phyloP scores from a whole-genome alignment of 2,113 vertebrate species.

The Macquaria australasica region DNA sequence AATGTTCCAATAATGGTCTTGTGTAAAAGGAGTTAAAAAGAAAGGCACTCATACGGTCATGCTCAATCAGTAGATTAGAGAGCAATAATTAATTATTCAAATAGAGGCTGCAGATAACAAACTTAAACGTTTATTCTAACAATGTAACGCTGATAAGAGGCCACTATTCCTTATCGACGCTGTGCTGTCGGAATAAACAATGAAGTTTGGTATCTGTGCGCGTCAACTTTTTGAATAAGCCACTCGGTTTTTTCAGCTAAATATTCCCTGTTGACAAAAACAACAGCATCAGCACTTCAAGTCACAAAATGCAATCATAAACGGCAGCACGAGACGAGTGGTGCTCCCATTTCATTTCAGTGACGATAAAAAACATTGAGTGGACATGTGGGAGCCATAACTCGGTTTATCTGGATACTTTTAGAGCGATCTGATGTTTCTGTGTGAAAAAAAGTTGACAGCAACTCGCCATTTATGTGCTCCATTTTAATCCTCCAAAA shows the following conservation, averaged over 20 bases:
- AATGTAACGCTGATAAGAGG: conserved; percentile 21
- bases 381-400: conserved; percentile 17
- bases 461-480: not conserved
- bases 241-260: not conserved
- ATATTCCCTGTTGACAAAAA: conserved; percentile 1
- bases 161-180: conserved; percentile 23
- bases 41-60: not conserved
- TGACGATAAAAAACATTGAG: conserved; percentile 5
- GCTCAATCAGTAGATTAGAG: conserved; percentile 5
- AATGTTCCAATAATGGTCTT: not conserved
- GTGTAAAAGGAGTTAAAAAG: not conserved
- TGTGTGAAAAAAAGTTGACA: not conserved
- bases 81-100: conserved; percentile 48
- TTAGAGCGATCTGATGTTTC: not conserved
- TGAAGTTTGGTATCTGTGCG: not conserved
- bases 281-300: not conserved
- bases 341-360: conserved; percentile 18
- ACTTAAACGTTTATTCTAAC: conserved; percentile 31
- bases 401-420: conserved; percentile 1
- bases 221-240: not conserved
- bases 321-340: not conserved
- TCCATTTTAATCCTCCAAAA: conserved; percentile 24
- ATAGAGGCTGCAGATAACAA: conserved; percentile 14
- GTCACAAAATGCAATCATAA: conserved; percentile 29
- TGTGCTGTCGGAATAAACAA: conserved; percentile 44